Percentiles rank a stretch among this genome's conserved stretches.
These are phyloP conservation scores for Lepas anatifera DNA, from an alignment of 2,888 invertebrate genomes.

Conservation along the genomic window DNA sequence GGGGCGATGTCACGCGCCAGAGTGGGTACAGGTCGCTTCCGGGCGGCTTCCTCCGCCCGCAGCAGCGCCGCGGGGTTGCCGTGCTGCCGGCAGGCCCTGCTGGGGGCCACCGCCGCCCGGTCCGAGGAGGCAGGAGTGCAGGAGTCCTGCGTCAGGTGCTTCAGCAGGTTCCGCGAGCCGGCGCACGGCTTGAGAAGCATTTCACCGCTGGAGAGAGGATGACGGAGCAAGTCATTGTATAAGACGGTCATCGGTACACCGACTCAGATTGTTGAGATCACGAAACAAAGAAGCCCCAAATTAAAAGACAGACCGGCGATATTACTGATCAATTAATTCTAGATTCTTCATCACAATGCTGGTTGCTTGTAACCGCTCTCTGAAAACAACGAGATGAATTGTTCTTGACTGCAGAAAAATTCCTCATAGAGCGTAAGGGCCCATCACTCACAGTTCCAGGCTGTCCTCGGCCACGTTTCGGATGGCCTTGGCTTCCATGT, in stretches of 20 bases:
- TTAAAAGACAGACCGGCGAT: no score
- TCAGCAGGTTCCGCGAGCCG: constrained; percentile 28
- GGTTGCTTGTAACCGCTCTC: no score
- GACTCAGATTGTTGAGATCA: no score
- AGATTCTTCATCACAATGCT: no score
- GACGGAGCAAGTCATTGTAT: no score
- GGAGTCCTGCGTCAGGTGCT: constrained; percentile 26
- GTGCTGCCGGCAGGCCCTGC: neutral
- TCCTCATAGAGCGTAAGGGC: neutral
- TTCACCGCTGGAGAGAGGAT: constrained; percentile 21
- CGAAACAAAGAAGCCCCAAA: no score
- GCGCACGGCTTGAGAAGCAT: constrained; percentile 28
- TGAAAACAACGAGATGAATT: no score
- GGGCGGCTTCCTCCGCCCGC: neutral
- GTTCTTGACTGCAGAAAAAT: no score
- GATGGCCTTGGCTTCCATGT: constrained; percentile 20
- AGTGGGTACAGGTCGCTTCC: neutral
- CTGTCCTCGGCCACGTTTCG: constrained; percentile 18
- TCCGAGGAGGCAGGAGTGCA: constrained; percentile 9
- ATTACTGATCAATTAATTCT: no score
- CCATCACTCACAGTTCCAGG: constrained; percentile 21
- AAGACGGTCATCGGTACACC: no score
- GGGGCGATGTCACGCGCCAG: neutral
- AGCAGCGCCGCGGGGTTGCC: neutral
- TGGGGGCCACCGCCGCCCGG: neutral